Conservation (phyloP, 2,797 vertebrate genomes). For the Cossypha caffra region DNA sequence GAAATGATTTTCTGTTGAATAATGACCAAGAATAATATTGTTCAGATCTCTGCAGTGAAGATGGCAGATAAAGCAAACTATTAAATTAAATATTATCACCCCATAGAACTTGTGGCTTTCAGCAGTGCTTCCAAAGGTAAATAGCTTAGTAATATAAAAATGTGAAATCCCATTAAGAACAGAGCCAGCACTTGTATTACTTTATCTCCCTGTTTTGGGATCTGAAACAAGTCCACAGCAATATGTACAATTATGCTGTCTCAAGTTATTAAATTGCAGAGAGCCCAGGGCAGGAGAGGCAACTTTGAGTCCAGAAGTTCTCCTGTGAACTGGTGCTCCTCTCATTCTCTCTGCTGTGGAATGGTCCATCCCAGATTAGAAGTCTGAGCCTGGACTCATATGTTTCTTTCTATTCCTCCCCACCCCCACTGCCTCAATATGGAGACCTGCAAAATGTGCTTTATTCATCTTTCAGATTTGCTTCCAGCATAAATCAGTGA, state of each 20-base stretch:
- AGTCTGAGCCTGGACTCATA: not conserved
- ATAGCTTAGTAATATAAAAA: not conserved
- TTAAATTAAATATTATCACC: not conserved
- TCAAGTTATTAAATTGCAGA: not conserved
- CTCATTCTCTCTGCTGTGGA: not conserved
- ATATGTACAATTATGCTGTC: not conserved
- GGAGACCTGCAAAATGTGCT: not conserved
- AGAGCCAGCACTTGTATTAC: not conserved
- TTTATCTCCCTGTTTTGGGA: not conserved
- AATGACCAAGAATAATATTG: not conserved
- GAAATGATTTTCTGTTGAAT: not conserved
- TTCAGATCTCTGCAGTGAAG: not conserved
- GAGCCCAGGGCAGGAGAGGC: not conserved
- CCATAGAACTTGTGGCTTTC: not conserved
- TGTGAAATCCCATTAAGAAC: not conserved
- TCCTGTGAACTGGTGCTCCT: not conserved
- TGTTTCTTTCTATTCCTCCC: not conserved
- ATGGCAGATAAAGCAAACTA: not conserved
- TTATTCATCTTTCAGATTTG: not conserved
- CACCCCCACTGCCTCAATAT: accelerated
- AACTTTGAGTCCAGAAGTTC: not conserved
- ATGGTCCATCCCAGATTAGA: not conserved
- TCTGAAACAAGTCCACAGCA: not conserved
- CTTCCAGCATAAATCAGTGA: not conserved
- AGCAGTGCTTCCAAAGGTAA: not conserved